Conservation (phyloP, 2,113 vertebrate species). For the Myrmecophaga tridactyla region DNA sequence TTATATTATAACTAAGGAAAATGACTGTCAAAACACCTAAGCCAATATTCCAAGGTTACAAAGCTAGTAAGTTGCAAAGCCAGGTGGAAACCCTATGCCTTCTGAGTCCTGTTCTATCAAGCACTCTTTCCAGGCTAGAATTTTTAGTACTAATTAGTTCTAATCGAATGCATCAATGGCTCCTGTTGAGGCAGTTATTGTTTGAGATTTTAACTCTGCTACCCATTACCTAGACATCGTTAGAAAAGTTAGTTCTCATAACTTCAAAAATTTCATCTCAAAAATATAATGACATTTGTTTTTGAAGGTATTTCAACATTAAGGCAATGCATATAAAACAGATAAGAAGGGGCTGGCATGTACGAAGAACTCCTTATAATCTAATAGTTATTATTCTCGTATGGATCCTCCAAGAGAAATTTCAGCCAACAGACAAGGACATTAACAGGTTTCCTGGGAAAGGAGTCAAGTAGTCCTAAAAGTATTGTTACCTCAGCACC, state of each 20-base stretch:
- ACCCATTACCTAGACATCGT: neutral
- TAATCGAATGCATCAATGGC: neutral
- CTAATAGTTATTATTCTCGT: neutral
- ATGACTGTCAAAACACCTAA: neutral
- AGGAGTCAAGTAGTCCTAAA: neutral
- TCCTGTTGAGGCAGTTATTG: neutral
- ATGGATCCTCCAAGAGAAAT: neutral
- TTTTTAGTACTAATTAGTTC: too few species aligned
- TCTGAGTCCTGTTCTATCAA: neutral
- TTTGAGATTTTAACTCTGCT: neutral
- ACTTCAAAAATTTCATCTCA: neutral
- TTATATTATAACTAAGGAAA: neutral
- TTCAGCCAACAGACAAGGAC: neutral
- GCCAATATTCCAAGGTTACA: neutral
- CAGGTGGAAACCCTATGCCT: neutral
- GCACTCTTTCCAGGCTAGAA: neutral
- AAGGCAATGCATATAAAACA: neutral
- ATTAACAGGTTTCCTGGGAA: neutral
- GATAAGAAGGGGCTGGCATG: neutral
- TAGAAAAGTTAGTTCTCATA: neutral
- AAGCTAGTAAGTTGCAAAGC: neutral
- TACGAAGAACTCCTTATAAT: neutral
- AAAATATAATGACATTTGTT: constrained; percentile 1
- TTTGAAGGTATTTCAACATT: neutral
- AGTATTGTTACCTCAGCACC: neutral